These are phyloP conservation scores for Platycnemis pennipes DNA, from an alignment of 2,888 invertebrate genomes.

Conservation along the genomic window DNA sequence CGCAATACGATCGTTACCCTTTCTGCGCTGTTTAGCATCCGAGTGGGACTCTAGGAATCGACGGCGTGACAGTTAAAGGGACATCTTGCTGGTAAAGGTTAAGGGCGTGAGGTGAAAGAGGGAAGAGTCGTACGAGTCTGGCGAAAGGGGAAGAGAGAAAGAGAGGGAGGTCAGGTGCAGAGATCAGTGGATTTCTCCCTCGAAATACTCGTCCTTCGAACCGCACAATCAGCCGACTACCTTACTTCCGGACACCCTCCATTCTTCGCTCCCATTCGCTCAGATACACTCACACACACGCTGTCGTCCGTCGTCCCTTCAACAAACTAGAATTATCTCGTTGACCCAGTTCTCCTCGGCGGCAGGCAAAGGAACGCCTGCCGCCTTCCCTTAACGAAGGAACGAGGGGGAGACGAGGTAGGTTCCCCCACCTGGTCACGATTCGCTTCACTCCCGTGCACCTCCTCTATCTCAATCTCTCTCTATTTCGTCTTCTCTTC, in stretches of 20 bases:
- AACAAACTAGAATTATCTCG: constrained; percentile 57
- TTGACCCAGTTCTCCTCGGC: constrained; percentile 56
- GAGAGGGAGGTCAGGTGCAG: neutral
- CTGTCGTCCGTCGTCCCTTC: neutral
- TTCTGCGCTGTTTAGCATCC: neutral
- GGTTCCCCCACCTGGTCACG: neutral
- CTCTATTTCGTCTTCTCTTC: neutral
- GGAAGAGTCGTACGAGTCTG: neutral
- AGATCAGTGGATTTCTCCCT: neutral
- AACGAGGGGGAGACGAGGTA: neutral
- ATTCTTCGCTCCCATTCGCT: neutral
- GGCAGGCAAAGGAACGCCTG: constrained; percentile 21
- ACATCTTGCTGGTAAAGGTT: neutral
- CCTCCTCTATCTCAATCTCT: neutral
- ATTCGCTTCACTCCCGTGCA: neutral
- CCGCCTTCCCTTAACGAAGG: constrained; percentile 51
- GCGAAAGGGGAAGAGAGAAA: neutral
- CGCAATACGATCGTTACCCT: constrained; percentile 41
- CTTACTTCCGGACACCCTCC: too few relatives aligned
- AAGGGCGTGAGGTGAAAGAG: neutral
- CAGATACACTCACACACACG: neutral
- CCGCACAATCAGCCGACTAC: neutral
- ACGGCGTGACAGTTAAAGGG: neutral
- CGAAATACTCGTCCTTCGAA: neutral
- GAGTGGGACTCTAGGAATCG: neutral